Evolutionary conservation across 2,797 vertebrate species (phyloP), one percentile per base, ranked within the genome.

Genomic region (Cygnus olor): DNA sequence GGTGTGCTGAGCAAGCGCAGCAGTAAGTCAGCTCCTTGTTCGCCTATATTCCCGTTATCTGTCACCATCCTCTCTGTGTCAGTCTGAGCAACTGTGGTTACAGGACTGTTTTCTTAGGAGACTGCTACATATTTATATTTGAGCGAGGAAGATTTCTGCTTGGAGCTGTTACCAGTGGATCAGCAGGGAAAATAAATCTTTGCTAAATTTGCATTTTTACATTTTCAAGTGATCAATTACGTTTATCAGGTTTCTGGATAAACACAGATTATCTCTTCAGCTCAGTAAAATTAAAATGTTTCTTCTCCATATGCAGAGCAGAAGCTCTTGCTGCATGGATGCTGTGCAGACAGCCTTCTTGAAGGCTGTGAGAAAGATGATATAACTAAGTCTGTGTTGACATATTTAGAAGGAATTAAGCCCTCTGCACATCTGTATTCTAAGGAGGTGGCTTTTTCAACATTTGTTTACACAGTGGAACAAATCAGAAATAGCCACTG

Each of bases 381-480:
- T 70, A 71, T 44, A 71, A 73, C 53, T 88, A 38, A 80, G 58
- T 42, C 71, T 73, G 4, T 30, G 63, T 42, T 90, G 74, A 89
- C 60, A 14, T 74, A 74, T 71, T 87, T 78, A 85, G 71, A 68
- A 90, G 66, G 69, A 93, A 79, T 79, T 89, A 83, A 87, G 45
- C 30, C 56, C n/a, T 66, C 42, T 38, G 17, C 65, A 83, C 90
- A 95, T 95, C 86, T 95, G 79, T 85, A 64, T 95, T 94, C 89
- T 83, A 92, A 83, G 87, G 89, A 32, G 0, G 2, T 69, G 61
- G 16, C 1, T 5, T 68, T 78, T 69, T 42, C 68, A 68, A 10
- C 38, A 27, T 78, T 86, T 82, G 53, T 88, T 90, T 94, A 53
- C 65, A 63, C 38, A 85, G 89, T 74, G 77, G 90, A 89, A 92